Evolutionary conservation across 1,140 invertebrate genomes (phyloP).

Genomic region (Bemisia tabaci): DNA sequence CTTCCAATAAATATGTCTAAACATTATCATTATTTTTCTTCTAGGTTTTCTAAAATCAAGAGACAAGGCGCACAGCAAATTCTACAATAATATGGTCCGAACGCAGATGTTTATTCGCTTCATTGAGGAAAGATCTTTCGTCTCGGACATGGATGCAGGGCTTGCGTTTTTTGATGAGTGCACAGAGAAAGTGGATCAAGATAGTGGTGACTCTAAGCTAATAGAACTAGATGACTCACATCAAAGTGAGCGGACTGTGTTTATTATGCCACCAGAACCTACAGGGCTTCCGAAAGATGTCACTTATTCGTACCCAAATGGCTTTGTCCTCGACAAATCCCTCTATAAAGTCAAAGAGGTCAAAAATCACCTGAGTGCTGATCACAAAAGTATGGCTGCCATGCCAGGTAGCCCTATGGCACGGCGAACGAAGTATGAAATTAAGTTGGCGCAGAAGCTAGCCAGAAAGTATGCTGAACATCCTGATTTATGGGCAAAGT

Average conservation of each 20-base stretch:
- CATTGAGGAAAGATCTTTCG: constrained; percentile 96
- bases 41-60: constrained; percentile 44
- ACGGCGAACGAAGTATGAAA: constrained; percentile 85
- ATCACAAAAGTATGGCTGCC: constrained; percentile 13
- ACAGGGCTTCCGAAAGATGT: constrained; percentile 23
- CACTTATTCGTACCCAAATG: constrained; percentile 31
- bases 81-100: constrained; percentile 74
- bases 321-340: constrained; percentile 39
- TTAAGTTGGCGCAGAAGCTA: constrained; percentile 78
- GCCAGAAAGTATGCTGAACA: constrained; percentile 53
- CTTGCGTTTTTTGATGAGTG: constrained; percentile 98
- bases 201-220: constrained; percentile 42
- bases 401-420: constrained; percentile 77
- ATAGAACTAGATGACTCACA: constrained; percentile 61
- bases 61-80: constrained; percentile 77
- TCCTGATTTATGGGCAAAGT: constrained; percentile 84
- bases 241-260: constrained; percentile 81
- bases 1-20: too few relatives aligned
- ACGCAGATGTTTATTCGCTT: constrained; percentile 98
- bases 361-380: constrained; percentile 22
- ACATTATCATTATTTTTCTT: constrained; percentile 16
- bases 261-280: constrained; percentile 88
- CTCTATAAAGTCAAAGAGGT: constrained; percentile 37
- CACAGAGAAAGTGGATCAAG: constrained; percentile 50
- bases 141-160: constrained; percentile 84